phyloP scores from a whole-genome alignment of 2,113 vertebrate species.

The Coptodon bakossiorum region DNA sequence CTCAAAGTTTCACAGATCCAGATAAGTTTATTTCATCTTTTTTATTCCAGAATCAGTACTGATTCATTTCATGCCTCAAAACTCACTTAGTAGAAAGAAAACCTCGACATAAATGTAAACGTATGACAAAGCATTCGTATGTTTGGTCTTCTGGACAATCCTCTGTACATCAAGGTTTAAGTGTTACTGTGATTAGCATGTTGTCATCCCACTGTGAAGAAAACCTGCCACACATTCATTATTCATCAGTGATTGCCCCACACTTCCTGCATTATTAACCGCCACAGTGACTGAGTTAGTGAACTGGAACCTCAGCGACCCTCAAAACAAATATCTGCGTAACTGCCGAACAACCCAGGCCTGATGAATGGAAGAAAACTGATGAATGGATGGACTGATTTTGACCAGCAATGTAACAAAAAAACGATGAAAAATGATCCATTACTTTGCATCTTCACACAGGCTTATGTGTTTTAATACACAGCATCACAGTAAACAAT shows the following conservation, averaged over 20 bases:
- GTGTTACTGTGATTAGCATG: conserved; percentile 12
- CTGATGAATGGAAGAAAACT: not conserved
- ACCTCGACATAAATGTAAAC: not conserved
- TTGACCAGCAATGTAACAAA: not conserved
- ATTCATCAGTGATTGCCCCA: conserved; percentile 7
- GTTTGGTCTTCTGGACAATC: not conserved
- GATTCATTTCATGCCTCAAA: not conserved
- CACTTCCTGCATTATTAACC: conserved; percentile 14
- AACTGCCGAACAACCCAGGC: not conserved
- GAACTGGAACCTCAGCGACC: not conserved
- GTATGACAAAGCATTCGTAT: not conserved
- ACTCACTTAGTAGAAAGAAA: not conserved
- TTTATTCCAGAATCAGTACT: not conserved
- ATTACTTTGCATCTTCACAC: not conserved
- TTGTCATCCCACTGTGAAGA: not conserved
- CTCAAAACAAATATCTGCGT: not conserved
- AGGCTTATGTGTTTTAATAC: not conserved
- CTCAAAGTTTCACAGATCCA: not conserved
- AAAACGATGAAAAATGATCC: not conserved
- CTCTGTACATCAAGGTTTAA: not conserved
- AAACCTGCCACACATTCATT: not conserved
- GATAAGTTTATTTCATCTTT: not conserved
- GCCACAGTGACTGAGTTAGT: not conserved
- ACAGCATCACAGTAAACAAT: not conserved
- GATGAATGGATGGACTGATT: not conserved